These are phyloP conservation scores for Salminus brasiliensis DNA, from an alignment of 2,113 vertebrate species.

Conservation along the genomic window DNA sequence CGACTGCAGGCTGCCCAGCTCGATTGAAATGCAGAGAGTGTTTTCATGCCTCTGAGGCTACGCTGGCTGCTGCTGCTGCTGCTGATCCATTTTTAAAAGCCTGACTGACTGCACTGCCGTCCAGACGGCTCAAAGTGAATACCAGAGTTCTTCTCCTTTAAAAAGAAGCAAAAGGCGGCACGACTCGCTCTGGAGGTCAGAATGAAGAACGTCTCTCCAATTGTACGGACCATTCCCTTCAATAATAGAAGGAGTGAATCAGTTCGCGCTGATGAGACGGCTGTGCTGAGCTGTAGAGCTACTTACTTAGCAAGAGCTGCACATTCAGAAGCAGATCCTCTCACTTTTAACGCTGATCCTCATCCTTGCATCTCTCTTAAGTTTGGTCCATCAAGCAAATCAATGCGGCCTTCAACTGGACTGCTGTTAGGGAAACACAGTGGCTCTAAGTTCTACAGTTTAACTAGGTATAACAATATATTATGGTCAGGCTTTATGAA, in stretches of 20 bases:
- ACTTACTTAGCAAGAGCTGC: not conserved
- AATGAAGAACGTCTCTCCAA: not conserved
- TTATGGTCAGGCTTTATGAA: too few relatives aligned
- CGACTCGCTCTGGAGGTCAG: not conserved
- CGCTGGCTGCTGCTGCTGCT: not conserved
- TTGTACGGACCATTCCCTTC: not conserved
- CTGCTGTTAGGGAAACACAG: not conserved
- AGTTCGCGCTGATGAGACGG: not conserved
- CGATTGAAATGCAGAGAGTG: conserved; percentile 28
- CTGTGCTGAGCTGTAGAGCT: not conserved
- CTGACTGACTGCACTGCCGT: not conserved
- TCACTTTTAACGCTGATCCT: not conserved
- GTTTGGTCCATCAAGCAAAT: conserved; percentile 8
- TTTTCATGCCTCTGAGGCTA: not conserved
- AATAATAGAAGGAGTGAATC: not conserved
- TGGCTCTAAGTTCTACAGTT: not conserved
- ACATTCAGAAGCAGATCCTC: conserved; percentile 22
- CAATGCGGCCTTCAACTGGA: not conserved
- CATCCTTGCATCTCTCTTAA: conserved; percentile 4
- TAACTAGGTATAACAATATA: not conserved
- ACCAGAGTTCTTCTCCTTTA: not conserved
- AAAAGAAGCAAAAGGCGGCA: not conserved
- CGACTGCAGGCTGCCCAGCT: not conserved
- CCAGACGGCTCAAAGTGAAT: not conserved
- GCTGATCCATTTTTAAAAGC: conserved; percentile 13